Base-by-base conservation (phyloP, 2,888 invertebrate genomes). In the Kryphioiulus occultus region DNA sequence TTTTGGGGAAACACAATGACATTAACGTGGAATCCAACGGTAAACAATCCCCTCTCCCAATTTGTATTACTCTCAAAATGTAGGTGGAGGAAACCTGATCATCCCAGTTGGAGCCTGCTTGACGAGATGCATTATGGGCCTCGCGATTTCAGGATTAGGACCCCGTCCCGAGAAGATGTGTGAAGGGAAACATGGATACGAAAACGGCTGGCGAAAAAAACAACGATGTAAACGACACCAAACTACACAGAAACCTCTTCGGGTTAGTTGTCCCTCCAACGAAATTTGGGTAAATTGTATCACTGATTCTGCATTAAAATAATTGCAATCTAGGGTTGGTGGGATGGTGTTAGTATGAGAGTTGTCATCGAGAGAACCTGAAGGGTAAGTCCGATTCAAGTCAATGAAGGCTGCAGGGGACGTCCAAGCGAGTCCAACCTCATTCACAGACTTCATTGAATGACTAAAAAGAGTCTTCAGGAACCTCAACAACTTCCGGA, bases 151-250 rank as follows among this genome's bases (percentile, higher is more conserved):
- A 59, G n/a, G 53, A 59, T 59, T 59, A 59, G 53, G 53, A 59
- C 53, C 53, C 53, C 53, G n/a, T 59, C 53, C 1, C 19, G 53
- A 59, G 53, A n/a, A 59, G n/a, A 59, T 19, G 53, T 7, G 53
- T 59, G 53, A 59, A n/a, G 53, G n/a, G n/a, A 59, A 59, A 59
- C 53, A 59, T 59, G 53, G 53, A n/a, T 59, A 59, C 53, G 53
- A 59, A 59, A 59, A 59, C 0, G 19, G n/a, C 53, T n/a, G 53
- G 53, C n/a, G n/a, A 59, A 59, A 59, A n/a, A 59, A n/a, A 59
- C 53, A 59, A 39, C 39, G 53, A 59, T 59, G 53, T 59, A 59
- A 59, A n/a, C n/a, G 53, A 59, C 53, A 59, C 53, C 53, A n/a
- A 59, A 59, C 53, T 59, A 59, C 53, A 19, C 53, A 59, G 17